A percentile compares a stretch with the other conserved stretches of the same genome.
These are phyloP conservation scores for Actinernus sp. DNA, from an alignment of 92 coral and sea anemone species.

Conservation along the genomic window DNA sequence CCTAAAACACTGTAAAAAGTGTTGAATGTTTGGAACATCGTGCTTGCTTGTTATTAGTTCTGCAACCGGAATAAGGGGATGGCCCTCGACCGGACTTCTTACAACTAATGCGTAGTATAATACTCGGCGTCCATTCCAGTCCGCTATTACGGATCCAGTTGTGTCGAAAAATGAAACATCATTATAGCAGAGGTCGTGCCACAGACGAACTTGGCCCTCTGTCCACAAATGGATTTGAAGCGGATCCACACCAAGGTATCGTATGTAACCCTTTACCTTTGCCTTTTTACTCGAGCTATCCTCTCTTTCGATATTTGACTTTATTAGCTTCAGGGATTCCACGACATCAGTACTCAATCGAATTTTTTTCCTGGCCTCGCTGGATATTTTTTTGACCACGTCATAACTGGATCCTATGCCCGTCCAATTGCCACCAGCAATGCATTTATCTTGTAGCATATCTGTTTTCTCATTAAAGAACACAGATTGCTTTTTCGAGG, in stretches of 20 bases:
- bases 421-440: conserved; percentile 23
- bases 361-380: conserved; percentile 24
- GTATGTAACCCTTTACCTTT: conserved; percentile 32
- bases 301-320: neutral
- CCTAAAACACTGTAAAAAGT: conserved; percentile 34
- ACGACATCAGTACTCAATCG: neutral
- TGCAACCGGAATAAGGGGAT: conserved; percentile 47
- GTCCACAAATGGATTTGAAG: conserved; percentile 53
- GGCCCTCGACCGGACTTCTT: conserved; percentile 21
- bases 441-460: neutral
- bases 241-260: conserved; percentile 26
- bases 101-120: conserved; percentile 50
- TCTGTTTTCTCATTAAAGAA: conserved; percentile 6
- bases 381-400: conserved; percentile 7
- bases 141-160: conserved; percentile 36
- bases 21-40: conserved; percentile 25
- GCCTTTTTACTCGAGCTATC: neutral
- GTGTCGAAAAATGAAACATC: conserved; percentile 46
- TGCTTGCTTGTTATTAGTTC: conserved; percentile 40
- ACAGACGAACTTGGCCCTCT: conserved; percentile 59
- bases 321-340: neutral
- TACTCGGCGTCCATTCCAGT: conserved; percentile 30
- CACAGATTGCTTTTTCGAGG: conserved; percentile 12
- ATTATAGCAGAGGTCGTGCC: conserved; percentile 44
- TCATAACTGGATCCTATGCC: conserved; percentile 14